Evolutionary conservation across 2,113 vertebrate genomes (phyloP), one percentile per base, ranked within the genome.

Genomic region (Pseudolaguvia tuberculata): DNA sequence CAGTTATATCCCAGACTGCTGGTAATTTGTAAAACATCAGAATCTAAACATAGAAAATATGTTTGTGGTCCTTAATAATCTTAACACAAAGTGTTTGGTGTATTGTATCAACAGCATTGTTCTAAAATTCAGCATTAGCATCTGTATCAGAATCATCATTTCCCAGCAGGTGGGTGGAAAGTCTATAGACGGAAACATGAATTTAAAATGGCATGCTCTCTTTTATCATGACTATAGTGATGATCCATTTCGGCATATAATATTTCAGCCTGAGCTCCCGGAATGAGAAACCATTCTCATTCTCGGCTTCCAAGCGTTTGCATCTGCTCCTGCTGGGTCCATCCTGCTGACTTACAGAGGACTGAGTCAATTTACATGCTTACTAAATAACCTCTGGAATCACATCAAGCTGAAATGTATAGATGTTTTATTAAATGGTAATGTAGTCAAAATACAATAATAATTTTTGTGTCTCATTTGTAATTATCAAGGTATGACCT

Each of bases 181-280:
- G 48, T 52, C 48, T 45, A 11, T 31, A 58, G 52, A 71, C 21
- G 47, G 51, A 65, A n/a, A 77, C 20, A 53, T 31, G 70, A 78
- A 80, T 67, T 75, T 56, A 50, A 77, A 56, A n/a, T 29, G 78
- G 79, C 67, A 25, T 51, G 20, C 61, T 58, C 70, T 13, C 61
- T 79, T 80, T 78, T 67, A 80, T 80, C 76, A 78, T 47, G 65
- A 69, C 65, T 73, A 42, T 59, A 62, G 77, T 62, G 65, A 77
- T 72, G 75, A 83, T 78, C 56, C 63, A 45, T 50, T 70, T 57
- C 53, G 80, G 74, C 75, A 77, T 58, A 55, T 42, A 58, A 47
- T 48, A 79, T 79, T 58, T 59, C 58, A 70, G 29, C 62, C 18
- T 39, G 48, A 59, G 53, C 52, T 62, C 65, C 61, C 27, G 47